phyloP scores from a whole-genome alignment of 2,888 invertebrate species.

The Labia minor region DNA sequence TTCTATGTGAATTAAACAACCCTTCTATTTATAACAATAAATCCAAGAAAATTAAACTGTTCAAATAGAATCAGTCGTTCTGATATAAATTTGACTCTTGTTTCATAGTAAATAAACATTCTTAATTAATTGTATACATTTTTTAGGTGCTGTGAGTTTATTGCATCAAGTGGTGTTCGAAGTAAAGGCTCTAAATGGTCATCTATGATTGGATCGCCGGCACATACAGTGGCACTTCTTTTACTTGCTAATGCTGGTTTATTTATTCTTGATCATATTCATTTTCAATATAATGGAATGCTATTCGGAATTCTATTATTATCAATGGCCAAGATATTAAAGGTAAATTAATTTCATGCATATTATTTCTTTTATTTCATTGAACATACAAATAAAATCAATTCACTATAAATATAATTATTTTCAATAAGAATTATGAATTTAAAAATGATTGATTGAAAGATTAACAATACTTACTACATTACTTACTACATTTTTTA shows the following conservation, averaged over 20 bases:
- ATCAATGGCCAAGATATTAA: conserved; percentile 62
- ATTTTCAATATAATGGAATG: conserved; percentile 98
- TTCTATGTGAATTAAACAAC: no score
- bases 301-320: conserved; percentile 75
- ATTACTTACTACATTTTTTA: no score
- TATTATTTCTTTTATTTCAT: conserved; percentile 20
- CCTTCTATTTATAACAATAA: no score
- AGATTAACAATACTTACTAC: no score
- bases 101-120: no score
- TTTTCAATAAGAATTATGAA: no score
- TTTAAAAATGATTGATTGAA: no score
- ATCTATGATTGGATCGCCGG: conserved; percentile 37
- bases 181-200: conserved; percentile 37
- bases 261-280: conserved; percentile 88
- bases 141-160: conserved; percentile 46
- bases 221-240: conserved; percentile 50
- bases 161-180: conserved; percentile 33
- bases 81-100: no score
- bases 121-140: background rate
- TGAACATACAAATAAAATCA: no score
- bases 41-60: no score
- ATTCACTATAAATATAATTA: no score
- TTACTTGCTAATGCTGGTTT: conserved; percentile 77
- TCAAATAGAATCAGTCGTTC: no score
- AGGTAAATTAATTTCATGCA: conserved; percentile 37